Evolutionary conservation across 2,888 invertebrate genomes (phyloP).

Genomic region (Drosophila anceps): DNA sequence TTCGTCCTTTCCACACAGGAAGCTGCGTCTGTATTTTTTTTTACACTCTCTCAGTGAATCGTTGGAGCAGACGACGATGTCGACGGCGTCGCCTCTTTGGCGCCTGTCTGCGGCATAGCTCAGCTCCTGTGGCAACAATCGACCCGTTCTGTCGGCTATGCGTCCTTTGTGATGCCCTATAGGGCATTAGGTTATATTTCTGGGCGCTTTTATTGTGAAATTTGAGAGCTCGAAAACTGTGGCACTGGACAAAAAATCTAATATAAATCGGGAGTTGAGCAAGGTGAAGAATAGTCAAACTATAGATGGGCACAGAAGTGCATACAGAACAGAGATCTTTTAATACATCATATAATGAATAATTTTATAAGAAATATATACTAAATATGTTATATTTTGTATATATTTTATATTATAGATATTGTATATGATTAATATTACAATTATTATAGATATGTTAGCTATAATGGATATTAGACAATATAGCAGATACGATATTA

Average conservation of each 20-base stretch:
- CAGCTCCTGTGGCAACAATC: conserved; percentile 48
- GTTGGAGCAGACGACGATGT: conserved; percentile 56
- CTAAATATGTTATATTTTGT: too few species aligned
- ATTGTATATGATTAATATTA: too few species aligned
- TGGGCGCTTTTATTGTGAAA: conserved; percentile 14
- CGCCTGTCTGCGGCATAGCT: conserved; percentile 64
- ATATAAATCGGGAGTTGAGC: background rate
- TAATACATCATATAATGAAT: background rate
- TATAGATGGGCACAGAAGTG: background rate
- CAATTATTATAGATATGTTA: background rate
- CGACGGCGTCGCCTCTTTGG: conserved; percentile 70
- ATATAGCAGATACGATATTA: background rate
- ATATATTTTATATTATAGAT: background rate
- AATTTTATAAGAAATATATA: background rate
- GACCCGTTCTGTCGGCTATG: conserved; percentile 26
- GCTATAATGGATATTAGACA: background rate
- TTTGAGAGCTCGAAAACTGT: conserved; percentile 17
- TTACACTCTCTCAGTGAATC: conserved; percentile 29
- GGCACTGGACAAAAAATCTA: background rate
- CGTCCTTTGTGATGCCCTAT: conserved; percentile 46
- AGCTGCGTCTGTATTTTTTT: conserved; percentile 68
- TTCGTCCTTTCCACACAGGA: conserved; percentile 62
- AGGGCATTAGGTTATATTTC: conserved; percentile 39
- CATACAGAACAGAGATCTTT: background rate
- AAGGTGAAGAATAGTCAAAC: background rate